A percentile compares a stretch with the other conserved stretches of the same genome.
Conservation (phyloP, 2,797 vertebrate species). For the Coreius guichenoti region DNA sequence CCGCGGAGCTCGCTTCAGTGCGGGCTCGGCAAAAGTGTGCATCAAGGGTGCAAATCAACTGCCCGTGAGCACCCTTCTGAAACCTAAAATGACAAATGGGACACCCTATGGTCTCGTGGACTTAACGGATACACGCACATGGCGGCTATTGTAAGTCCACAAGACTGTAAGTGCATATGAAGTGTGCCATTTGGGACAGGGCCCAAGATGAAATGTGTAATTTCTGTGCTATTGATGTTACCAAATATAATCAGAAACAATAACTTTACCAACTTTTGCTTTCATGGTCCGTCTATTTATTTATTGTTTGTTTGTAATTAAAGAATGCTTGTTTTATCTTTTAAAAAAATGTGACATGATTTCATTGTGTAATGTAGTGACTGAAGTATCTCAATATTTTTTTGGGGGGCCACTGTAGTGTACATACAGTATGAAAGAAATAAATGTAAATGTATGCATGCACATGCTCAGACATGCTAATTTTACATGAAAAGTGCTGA, state of each 20-base stretch:
- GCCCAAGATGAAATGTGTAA: background rate
- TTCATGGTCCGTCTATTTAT: background rate
- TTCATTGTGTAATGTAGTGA: background rate
- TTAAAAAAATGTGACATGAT: background rate
- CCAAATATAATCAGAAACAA: background rate
- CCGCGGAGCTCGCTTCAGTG: too few species aligned
- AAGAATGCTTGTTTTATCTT: background rate
- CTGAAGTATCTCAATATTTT: background rate
- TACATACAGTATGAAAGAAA: background rate
- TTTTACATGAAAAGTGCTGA: slow-evolving; percentile 6
- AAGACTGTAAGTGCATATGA: background rate
- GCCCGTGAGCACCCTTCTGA: background rate
- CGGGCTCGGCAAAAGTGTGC: too few species aligned
- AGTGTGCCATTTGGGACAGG: background rate
- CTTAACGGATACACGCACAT: background rate
- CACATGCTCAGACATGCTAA: background rate
- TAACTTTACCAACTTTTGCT: background rate
- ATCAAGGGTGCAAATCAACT: background rate
- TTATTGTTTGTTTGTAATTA: background rate
- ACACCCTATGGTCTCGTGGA: background rate
- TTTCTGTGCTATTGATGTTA: background rate
- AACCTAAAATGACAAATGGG: background rate
- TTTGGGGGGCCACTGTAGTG: background rate
- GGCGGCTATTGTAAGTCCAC: background rate
- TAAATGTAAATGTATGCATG: background rate